phyloP scores from a whole-genome alignment of 2,113 vertebrate genomes.

The Megaptera novaeangliae region DNA sequence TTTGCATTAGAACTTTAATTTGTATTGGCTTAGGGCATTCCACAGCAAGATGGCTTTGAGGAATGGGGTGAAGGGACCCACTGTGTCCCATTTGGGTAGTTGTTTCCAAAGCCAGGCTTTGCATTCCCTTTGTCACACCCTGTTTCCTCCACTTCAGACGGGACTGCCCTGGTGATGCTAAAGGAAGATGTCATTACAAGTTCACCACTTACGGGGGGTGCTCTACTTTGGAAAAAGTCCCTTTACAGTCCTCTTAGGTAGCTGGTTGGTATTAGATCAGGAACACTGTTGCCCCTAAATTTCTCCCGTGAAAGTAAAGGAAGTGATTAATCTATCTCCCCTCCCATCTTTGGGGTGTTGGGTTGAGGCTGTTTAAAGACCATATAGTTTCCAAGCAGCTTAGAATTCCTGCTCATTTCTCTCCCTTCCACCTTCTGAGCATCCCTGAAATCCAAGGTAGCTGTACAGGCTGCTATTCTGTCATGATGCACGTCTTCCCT shows the following conservation, averaged over 20 bases:
- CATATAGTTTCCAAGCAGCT: neutral
- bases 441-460: neutral
- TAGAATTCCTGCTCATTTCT: neutral
- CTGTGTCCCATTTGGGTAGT: neutral
- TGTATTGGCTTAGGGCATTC: neutral
- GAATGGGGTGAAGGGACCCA: rapidly evolving
- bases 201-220: neutral
- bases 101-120: neutral
- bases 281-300: neutral
- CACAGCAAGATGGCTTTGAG: neutral
- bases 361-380: neutral
- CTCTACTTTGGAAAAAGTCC: neutral
- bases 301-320: neutral
- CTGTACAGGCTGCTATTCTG: no score
- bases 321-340: neutral
- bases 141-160: neutral
- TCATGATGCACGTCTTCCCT: neutral
- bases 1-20: neutral
- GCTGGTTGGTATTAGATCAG: neutral
- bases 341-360: no score
- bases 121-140: neutral
- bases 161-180: neutral
- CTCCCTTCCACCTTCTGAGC: neutral
- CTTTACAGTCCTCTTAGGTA: neutral
- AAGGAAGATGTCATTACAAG: neutral